A percentile compares a stretch with the other conserved stretches of the same genome.
Conservation (phyloP, 2,113 vertebrate genomes). For the Cynoglossus semilaevis region DNA sequence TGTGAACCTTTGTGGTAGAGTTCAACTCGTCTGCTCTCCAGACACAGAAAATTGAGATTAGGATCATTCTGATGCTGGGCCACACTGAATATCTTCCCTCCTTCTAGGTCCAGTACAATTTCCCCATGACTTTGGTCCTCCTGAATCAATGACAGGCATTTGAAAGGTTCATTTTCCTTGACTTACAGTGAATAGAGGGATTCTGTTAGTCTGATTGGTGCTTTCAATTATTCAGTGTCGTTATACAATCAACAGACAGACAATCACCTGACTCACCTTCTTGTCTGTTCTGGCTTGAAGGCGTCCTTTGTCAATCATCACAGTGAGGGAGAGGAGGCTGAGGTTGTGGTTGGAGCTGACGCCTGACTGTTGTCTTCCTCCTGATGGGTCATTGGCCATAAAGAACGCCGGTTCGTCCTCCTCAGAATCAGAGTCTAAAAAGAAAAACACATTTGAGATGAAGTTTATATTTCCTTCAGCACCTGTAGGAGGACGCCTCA, state of each 20-base stretch:
- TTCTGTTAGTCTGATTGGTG: conserved; percentile 5
- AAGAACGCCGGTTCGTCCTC: conserved; percentile 84
- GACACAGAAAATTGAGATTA: conserved; percentile 85
- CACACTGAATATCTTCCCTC: conserved; percentile 86
- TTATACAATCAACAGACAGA: not conserved
- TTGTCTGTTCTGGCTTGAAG: conserved; percentile 82
- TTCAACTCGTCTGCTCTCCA: conserved; percentile 82
- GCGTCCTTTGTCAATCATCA: conserved; percentile 83
- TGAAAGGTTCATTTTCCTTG: too few species aligned
- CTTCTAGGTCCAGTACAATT: conserved; percentile 84
- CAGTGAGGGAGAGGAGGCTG: conserved; percentile 81
- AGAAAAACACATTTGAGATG: not conserved
- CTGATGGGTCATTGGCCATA: conserved; percentile 66
- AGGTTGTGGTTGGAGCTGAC: conserved; percentile 66
- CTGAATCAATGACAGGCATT: conserved; percentile 56
- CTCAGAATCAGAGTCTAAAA: conserved; percentile 85
- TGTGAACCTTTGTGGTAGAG: conserved; percentile 85
- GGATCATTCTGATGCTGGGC: conserved; percentile 84
- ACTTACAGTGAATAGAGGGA: not conserved
- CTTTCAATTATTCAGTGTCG: not conserved
- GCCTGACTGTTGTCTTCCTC: conserved; percentile 46
- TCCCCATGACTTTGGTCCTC: conserved; percentile 82
- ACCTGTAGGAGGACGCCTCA: not conserved
- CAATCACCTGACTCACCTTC: conserved; percentile 75
- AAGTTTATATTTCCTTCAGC: not conserved